Conservation (phyloP, 2,888 invertebrate species). For the Sarcophaga carnaria region DNA sequence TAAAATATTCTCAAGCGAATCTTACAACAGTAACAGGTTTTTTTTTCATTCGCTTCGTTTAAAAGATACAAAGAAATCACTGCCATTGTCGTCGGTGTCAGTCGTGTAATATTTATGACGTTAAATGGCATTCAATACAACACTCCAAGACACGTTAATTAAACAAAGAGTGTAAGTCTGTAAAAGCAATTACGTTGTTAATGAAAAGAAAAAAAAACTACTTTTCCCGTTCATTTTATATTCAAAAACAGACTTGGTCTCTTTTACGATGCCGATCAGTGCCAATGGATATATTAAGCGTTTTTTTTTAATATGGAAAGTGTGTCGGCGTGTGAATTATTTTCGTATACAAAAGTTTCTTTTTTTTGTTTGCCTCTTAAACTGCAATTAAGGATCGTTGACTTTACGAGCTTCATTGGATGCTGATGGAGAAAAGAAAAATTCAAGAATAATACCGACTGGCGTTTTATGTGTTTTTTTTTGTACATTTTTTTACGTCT, state of each 20-base stretch:
- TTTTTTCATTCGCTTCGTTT: background rate
- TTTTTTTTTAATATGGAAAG: slow-evolving; percentile 30
- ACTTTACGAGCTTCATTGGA: slow-evolving; percentile 9
- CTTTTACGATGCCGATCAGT: background rate
- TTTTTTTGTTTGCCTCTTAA: slow-evolving; percentile 13
- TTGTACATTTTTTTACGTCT: background rate
- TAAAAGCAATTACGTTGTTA: background rate
- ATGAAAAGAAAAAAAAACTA: background rate
- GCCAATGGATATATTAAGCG: background rate
- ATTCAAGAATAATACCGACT: background rate
- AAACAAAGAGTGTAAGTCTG: slow-evolving; percentile 1
- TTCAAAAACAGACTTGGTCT: slow-evolving; percentile 11
- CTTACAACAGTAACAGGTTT: slow-evolving; percentile 26
- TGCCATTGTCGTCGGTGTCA: slow-evolving; percentile 34
- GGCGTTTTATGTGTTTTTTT: background rate
- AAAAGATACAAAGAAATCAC: slow-evolving; percentile 18
- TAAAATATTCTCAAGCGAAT: background rate
- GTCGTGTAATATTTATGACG: slow-evolving; percentile 28
- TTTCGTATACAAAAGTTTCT: background rate
- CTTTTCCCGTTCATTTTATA: background rate
- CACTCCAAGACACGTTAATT: background rate
- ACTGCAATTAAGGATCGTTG: slow-evolving; percentile 52
- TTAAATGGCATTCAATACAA: slow-evolving; percentile 7
- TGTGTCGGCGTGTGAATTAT: slow-evolving; percentile 45
- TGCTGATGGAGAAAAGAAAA: background rate